These are phyloP conservation scores for Tryphoninae sp. DNA, from an alignment of 2,888 invertebrate species.

Conservation along the genomic window DNA sequence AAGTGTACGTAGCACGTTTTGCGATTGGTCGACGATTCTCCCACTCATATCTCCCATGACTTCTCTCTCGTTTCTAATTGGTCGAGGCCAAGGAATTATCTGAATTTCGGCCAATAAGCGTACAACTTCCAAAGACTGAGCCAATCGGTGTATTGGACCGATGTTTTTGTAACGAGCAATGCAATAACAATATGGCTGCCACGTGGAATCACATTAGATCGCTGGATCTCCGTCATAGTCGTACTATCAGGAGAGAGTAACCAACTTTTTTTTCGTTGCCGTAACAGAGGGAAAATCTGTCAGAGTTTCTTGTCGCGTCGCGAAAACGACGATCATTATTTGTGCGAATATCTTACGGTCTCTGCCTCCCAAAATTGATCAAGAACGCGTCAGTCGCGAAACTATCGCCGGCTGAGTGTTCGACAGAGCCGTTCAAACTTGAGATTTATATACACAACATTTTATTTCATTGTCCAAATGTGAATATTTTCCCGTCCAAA, in stretches of 20 bases:
- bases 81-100: neutral
- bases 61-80: neutral
- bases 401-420: neutral
- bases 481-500: neutral
- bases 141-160: slow-evolving; percentile 26
- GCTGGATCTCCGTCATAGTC: slow-evolving; percentile 64
- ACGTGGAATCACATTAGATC: slow-evolving; percentile 62
- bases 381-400: neutral
- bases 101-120: slow-evolving; percentile 15
- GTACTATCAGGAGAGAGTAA: slow-evolving; percentile 11
- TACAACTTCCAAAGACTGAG: neutral
- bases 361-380: neutral
- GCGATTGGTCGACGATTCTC: slow-evolving; percentile 5
- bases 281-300: slow-evolving; percentile 15
- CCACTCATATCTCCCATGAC: neutral
- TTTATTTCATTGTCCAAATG: neutral
- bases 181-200: slow-evolving; percentile 71
- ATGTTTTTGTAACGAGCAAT: slow-evolving; percentile 43
- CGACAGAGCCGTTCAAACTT: neutral
- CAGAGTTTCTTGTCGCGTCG: neutral
- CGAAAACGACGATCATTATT: neutral
- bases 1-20: neutral
- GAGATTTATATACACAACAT: no score
- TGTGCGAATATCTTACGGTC: neutral
- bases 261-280: slow-evolving; percentile 28